These are phyloP conservation scores for Pandemis cinnamomeana DNA, from an alignment of 2,888 invertebrate species.

Conservation along the genomic window DNA sequence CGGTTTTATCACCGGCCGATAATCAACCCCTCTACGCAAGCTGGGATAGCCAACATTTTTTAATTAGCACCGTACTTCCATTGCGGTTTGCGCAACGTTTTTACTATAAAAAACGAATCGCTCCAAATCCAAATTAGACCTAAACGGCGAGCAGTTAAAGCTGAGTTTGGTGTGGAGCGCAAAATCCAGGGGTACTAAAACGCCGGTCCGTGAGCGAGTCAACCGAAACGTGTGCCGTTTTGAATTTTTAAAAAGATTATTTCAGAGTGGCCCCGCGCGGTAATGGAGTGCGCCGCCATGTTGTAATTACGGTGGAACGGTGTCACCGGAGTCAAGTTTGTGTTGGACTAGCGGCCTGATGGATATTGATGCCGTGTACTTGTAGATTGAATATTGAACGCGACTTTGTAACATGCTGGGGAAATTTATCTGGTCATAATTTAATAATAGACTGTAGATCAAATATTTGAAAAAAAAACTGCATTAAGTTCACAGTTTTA, in stretches of 20 bases:
- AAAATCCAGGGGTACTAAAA: conserved; percentile 57
- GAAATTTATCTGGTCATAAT: neutral
- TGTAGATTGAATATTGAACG: conserved; percentile 33
- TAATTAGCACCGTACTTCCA: conserved; percentile 67
- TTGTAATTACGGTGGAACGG: conserved; percentile 61
- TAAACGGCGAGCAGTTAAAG: conserved; percentile 42
- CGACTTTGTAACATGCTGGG: neutral
- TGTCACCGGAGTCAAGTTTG: conserved; percentile 53
- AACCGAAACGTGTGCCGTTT: conserved; percentile 60
- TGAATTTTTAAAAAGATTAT: conserved; percentile 81
- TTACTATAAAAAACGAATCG: conserved; percentile 51
- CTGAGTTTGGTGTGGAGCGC: conserved; percentile 45
- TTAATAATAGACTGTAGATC: no score
- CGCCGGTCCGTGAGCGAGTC: conserved; percentile 50
- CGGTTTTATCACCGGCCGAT: conserved; percentile 33
- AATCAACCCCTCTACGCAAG: conserved; percentile 39
- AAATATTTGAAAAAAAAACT: no score
- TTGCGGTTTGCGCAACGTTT: conserved; percentile 55
- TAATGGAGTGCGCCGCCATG: conserved; percentile 66
- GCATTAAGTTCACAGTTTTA: no score
- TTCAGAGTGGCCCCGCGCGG: conserved; percentile 62
- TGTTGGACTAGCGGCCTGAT: conserved; percentile 9
- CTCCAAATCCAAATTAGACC: conserved; percentile 44
- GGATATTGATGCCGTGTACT: conserved; percentile 34
- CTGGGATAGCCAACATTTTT: conserved; percentile 51